Base-by-base conservation (phyloP, 2,113 vertebrate genomes). In the Fregata magnificens region DNA sequence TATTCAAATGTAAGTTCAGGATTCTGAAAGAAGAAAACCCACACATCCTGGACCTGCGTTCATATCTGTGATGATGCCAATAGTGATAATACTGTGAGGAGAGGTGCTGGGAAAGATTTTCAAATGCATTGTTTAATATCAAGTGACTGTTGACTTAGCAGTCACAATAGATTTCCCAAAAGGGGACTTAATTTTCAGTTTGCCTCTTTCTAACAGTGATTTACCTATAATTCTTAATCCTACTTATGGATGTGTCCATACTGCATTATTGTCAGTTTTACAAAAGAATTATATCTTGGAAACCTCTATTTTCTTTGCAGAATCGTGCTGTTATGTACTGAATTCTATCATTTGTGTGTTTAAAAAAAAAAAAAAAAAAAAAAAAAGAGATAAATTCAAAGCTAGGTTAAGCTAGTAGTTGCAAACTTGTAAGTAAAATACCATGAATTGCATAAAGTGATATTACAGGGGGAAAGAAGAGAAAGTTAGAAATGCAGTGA, bases 1-100 rank as follows among this genome's bases (percentile, higher is more conserved):
- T 74, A 77, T 95, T 91, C 67, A 62, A 65, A 65, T 42, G 0
- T 31, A 84, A 82, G 36, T 95, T 92, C 58, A 69, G 86, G 62
- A 69, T 95, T 95, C 89, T 96, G 91, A 87, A 93, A 90, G 42
- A 82, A 88, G 93, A 89, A 71, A 91, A 66, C 17, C 2, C 20
- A 11, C 45, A 21, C 16, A 16, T 71, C n/a, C 65, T 78, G 32
- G n/a, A 62, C 34, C 59, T 66, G 31, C 13, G 2, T 58, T 89
- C 22, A 36, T 79, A 82, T 40, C 58, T 69, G 44, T 79, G 73
- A 55, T 74, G 65, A 78, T 53, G 47, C 47, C 45, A 44, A n/a
- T 65, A 74, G 36, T 31, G 71, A 19, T n/a, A 77, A 49, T 73
- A 6, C 26, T 63, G 20, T 69, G n/a, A 80, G 63, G 25, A 86